These are phyloP conservation scores for Sminthopsis crassicaudata DNA, from an alignment of 2,113 vertebrate genomes.

Conservation along the genomic window DNA sequence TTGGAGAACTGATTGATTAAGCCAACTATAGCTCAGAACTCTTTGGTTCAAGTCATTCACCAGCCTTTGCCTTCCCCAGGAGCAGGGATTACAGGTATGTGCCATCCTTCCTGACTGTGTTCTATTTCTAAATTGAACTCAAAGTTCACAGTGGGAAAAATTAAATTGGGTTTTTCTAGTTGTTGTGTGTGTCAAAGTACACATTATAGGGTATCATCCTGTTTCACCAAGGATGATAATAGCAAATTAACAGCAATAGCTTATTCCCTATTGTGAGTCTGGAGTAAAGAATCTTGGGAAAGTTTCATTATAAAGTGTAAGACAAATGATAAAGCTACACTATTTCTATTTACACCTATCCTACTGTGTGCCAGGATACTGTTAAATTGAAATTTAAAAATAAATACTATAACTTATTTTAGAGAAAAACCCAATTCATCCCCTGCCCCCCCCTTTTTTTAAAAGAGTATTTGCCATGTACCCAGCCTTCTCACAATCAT, in stretches of 20 bases:
- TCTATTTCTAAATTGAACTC: conserved; percentile 7
- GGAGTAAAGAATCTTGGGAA: conserved; percentile 43
- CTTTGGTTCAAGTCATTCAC: background rate
- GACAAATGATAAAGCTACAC: conserved; percentile 36
- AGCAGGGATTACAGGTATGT: background rate
- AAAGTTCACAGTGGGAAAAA: conserved; percentile 34
- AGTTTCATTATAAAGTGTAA: conserved; percentile 49
- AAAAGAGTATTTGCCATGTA: conserved; percentile 17
- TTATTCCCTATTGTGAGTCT: conserved; percentile 12
- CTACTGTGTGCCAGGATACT: background rate
- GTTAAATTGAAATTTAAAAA: background rate
- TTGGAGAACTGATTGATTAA: background rate
- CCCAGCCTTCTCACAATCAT: conserved; percentile 26
- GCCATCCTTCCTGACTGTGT: background rate
- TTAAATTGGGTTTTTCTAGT: conserved; percentile 13
- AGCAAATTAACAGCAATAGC: conserved; percentile 20
- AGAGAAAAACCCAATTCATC: background rate
- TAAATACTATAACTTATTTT: background rate
- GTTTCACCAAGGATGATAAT: conserved; percentile 8
- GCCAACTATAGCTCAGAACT: background rate
- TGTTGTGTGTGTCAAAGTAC: background rate
- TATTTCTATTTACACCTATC: conserved; percentile 44
- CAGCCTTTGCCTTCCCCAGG: no score
- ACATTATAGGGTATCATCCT: conserved; percentile 30
- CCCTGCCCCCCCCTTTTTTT: background rate